Conservation (phyloP, 2,888 invertebrate species). For the Branchinecta sandiegonensis region DNA sequence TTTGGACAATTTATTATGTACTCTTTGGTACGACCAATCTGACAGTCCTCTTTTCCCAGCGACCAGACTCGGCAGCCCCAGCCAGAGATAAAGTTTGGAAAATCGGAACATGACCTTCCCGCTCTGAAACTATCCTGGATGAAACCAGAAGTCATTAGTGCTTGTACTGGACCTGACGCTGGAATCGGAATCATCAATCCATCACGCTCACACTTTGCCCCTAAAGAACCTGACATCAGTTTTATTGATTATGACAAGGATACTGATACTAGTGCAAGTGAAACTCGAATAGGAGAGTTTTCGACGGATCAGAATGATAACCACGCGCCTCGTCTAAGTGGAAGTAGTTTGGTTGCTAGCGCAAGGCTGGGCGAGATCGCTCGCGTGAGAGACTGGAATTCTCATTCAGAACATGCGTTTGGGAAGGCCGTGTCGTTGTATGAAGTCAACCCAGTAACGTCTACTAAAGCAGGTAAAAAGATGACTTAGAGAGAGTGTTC, state of each 20-base stretch:
- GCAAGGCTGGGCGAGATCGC: slow-evolving; percentile 33
- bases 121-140: slow-evolving; percentile 38
- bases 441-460: slow-evolving; percentile 63
- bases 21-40: too few relatives aligned
- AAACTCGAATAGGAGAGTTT: background rate
- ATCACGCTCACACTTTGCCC: slow-evolving; percentile 46
- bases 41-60: background rate
- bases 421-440: slow-evolving; percentile 63
- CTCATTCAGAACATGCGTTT: slow-evolving; percentile 44
- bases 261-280: slow-evolving; percentile 24
- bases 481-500: too few relatives aligned
- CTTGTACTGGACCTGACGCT: slow-evolving; percentile 65
- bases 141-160: slow-evolving; percentile 45
- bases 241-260: slow-evolving; percentile 49
- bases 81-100: slow-evolving; percentile 51
- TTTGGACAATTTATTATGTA: too few relatives aligned
- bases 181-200: slow-evolving; percentile 56
- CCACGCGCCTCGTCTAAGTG: background rate
- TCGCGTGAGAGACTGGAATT: slow-evolving; percentile 44
- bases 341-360: slow-evolving; percentile 21
- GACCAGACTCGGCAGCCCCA: slow-evolving; percentile 34
- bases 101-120: slow-evolving; percentile 56
- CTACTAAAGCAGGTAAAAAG: slow-evolving; percentile 39
- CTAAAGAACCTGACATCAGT: slow-evolving; percentile 52
- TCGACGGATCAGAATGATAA: slow-evolving; percentile 13